Evolutionary conservation across 2,113 vertebrate species (phyloP).

Genomic region (Zapus hudsonius): DNA sequence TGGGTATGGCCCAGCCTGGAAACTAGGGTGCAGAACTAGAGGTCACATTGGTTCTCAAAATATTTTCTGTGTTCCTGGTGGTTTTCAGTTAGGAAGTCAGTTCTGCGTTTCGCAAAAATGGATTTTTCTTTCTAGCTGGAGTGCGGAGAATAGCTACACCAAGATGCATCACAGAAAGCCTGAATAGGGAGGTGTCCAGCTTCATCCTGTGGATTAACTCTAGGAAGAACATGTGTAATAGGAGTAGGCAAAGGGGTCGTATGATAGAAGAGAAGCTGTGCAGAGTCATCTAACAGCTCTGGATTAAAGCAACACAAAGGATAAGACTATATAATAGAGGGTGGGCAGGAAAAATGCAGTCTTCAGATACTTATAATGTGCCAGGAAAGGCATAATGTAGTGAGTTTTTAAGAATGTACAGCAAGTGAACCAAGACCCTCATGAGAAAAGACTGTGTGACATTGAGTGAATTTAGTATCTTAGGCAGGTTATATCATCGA

Average conservation of each 20-base stretch:
- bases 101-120: background rate
- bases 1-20: too few species aligned
- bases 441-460: background rate
- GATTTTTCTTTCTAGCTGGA: background rate
- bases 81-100: background rate
- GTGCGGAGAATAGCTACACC: background rate
- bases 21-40: background rate
- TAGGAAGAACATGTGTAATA: background rate
- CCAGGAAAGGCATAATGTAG: background rate
- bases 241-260: background rate
- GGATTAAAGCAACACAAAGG: conserved; percentile 4
- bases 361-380: background rate
- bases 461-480: background rate
- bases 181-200: background rate
- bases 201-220: background rate
- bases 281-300: background rate
- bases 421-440: background rate
- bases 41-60: background rate
- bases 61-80: background rate
- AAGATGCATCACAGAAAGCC: background rate
- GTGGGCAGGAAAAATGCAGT: background rate
- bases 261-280: background rate
- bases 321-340: background rate
- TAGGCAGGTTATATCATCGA: background rate
- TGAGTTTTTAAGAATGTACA: background rate